Percentiles rank a stretch among this genome's conserved stretches.
Conservation (phyloP, 2,888 invertebrate species). For the Perdita meconis region DNA sequence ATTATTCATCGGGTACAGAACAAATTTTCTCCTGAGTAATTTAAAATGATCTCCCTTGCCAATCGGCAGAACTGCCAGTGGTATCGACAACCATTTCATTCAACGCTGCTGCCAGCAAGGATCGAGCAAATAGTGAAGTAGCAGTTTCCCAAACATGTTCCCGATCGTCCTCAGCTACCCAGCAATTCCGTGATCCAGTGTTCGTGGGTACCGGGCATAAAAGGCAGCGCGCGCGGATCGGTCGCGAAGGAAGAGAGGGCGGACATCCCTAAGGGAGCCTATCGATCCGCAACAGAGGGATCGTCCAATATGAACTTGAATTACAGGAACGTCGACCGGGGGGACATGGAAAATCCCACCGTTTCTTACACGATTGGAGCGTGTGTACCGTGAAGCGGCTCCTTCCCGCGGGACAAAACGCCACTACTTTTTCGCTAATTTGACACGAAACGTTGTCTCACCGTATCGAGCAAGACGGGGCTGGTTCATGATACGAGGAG, state of each 20-base stretch:
- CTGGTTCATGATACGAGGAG: slow-evolving; percentile 40
- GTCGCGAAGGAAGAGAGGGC: slow-evolving; percentile 19
- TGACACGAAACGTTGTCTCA: slow-evolving; percentile 71
- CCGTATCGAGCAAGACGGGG: slow-evolving; percentile 50
- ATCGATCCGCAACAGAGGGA: slow-evolving; percentile 65
- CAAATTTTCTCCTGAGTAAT: not conserved
- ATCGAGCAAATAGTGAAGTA: not conserved
- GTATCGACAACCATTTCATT: not conserved
- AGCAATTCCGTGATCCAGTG: slow-evolving; percentile 1
- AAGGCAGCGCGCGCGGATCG: slow-evolving; percentile 6
- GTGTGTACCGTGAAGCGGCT: slow-evolving; percentile 62
- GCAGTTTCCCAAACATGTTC: not conserved
- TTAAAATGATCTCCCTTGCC: not conserved
- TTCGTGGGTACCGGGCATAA: not conserved
- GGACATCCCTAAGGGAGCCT: slow-evolving; percentile 53
- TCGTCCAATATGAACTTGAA: slow-evolving; percentile 69
- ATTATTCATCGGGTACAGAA: too few relatives aligned
- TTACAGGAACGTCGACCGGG: slow-evolving; percentile 51
- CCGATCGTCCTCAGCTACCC: not conserved
- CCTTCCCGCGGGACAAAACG: slow-evolving; percentile 65
- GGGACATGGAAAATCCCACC: slow-evolving; percentile 66
- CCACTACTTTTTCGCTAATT: slow-evolving; percentile 74
- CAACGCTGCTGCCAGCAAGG: not conserved
- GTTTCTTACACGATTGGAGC: slow-evolving; percentile 66
- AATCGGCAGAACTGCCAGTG: not conserved